Conservation (phyloP, 2,797 vertebrate genomes). For the Phoebastria nigripes region DNA sequence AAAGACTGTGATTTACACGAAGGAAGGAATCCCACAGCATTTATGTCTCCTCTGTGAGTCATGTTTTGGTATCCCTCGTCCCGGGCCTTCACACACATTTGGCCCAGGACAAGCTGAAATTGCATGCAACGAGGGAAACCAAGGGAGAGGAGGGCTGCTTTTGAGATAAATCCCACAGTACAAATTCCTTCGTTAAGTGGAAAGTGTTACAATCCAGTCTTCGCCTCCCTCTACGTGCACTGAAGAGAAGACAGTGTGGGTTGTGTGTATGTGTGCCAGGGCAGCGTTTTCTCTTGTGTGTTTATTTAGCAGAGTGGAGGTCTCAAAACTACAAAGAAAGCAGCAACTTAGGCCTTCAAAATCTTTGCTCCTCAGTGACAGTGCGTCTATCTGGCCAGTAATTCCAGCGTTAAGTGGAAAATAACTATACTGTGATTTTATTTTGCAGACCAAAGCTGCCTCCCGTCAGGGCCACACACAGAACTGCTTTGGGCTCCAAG, state of each 20-base stretch:
- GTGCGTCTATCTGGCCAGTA: background rate
- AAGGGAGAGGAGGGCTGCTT: background rate
- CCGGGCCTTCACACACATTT: background rate
- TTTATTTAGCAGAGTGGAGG: background rate
- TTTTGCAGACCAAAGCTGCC: background rate
- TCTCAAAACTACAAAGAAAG: background rate
- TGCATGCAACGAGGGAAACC: background rate
- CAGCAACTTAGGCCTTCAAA: background rate
- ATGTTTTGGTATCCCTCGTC: background rate
- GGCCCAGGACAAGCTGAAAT: background rate
- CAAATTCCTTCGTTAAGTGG: background rate
- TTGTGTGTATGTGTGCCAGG: background rate
- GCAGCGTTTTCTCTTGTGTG: background rate
- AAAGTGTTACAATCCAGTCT: background rate
- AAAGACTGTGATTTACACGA: background rate
- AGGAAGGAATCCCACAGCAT: background rate
- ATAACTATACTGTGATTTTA: background rate
- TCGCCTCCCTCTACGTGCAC: accelerated
- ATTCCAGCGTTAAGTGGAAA: background rate
- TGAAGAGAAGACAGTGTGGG: background rate
- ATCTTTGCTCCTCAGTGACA: background rate
- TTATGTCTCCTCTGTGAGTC: background rate
- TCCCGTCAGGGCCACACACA: background rate
- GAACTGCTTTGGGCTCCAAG: background rate
- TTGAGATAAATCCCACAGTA: background rate